Conservation (phyloP, 2,888 invertebrate genomes). For the Pegoplata infirma region DNA sequence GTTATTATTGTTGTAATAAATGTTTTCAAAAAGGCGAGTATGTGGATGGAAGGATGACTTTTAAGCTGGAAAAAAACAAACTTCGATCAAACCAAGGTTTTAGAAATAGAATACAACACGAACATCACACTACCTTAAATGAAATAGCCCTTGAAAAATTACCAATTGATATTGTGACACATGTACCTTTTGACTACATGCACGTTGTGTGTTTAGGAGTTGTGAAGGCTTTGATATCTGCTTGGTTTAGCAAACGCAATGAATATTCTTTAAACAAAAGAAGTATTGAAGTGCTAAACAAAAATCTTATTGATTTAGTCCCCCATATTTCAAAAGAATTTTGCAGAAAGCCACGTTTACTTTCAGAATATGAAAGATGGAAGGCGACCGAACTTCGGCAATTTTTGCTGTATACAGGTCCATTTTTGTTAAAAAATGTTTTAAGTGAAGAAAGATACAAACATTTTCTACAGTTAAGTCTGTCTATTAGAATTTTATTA, state of each 20-base stretch:
- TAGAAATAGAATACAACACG: background rate
- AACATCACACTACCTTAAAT: background rate
- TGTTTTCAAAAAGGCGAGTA: constrained; percentile 1
- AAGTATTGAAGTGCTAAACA: no score
- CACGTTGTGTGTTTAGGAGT: constrained; percentile 5
- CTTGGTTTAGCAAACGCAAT: background rate
- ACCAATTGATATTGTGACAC: constrained; percentile 1
- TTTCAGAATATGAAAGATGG: background rate
- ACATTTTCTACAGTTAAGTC: background rate
- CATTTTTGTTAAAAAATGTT: background rate
- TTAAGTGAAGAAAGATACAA: background rate
- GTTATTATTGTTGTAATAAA: background rate
- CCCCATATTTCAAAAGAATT: no score
- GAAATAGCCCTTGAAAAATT: constrained; percentile 5
- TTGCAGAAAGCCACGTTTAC: background rate
- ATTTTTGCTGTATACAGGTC: background rate
- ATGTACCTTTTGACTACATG: background rate
- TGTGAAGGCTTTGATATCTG: background rate
- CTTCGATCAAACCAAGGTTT: no score
- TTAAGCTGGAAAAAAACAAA: no score
- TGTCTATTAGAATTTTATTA: background rate
- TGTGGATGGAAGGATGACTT: background rate
- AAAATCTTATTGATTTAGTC: no score
- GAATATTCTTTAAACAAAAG: background rate
- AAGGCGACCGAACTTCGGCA: background rate